These are phyloP conservation scores for Drosophila prolongata DNA, from an alignment of 2,888 invertebrate species.

Conservation along the genomic window DNA sequence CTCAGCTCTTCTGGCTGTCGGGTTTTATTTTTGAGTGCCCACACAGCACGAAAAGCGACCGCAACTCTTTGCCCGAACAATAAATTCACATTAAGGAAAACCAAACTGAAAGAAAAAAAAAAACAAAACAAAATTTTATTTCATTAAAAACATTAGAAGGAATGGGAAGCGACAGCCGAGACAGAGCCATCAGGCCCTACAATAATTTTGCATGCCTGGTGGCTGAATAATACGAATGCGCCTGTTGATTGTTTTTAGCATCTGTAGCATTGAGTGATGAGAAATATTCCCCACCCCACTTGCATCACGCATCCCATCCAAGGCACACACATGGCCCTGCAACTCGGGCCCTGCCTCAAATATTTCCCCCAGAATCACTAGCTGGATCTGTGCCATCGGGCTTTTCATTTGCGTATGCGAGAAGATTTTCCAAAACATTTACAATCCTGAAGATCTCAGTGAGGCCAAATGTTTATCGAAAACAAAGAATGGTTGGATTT, in stretches of 20 bases:
- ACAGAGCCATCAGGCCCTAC: conserved; percentile 29
- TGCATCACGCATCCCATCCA: no score
- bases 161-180: conserved; percentile 56
- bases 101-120: conserved; percentile 28
- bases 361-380: conserved; percentile 15
- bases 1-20: conserved; percentile 35
- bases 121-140: conserved; percentile 57
- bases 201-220: conserved; percentile 62
- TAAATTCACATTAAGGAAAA: conserved; percentile 81
- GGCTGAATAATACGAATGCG: conserved; percentile 48
- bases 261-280: conserved; percentile 73
- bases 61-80: conserved; percentile 67
- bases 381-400: conserved; percentile 33
- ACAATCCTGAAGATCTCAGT: conserved; percentile 50
- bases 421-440: conserved; percentile 65
- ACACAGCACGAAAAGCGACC: conserved; percentile 65
- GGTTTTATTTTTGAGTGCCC: conserved; percentile 78
- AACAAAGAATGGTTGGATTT: conserved; percentile 9
- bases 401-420: conserved; percentile 48
- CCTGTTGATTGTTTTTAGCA: conserved; percentile 71
- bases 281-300: conserved; percentile 28
- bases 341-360: conserved; percentile 16
- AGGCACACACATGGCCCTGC: conserved; percentile 43
- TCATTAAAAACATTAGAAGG: conserved; percentile 83
- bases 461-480: conserved; percentile 50